Conservation (phyloP, 2,888 invertebrate genomes). For the Liposcelis brunnea region DNA sequence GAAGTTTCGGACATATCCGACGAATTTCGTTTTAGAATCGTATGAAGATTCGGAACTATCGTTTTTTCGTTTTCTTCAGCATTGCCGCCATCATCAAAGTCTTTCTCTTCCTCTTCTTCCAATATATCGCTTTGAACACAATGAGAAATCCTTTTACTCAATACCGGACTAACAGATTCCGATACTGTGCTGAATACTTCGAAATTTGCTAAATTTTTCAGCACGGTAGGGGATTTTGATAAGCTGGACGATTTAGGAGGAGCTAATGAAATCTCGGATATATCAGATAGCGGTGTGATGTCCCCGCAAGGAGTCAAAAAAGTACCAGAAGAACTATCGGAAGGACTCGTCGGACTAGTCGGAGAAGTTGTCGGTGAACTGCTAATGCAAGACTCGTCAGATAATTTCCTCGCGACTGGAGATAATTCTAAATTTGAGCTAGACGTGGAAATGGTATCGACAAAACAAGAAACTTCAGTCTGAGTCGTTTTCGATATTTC, state of each 20-base stretch:
- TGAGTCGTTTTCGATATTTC: slow-evolving; percentile 5
- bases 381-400: too few species aligned
- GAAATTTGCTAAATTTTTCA: slow-evolving; percentile 6
- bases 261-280: background rate
- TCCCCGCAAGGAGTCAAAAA: background rate
- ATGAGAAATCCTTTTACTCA: background rate
- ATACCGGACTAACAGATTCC: too few species aligned
- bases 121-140: background rate
- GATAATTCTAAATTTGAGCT: background rate
- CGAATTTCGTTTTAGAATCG: too few species aligned
- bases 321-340: slow-evolving; percentile 5
- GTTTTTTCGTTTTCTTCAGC: too few species aligned
- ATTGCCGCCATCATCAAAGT: too few species aligned
- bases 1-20: slow-evolving; percentile 2
- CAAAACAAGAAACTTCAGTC: slow-evolving; percentile 5
- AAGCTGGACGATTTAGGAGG: background rate
- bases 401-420: background rate
- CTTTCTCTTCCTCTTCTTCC: slow-evolving; percentile 1
- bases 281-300: background rate
- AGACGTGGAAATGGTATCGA: background rate
- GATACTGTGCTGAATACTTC: background rate
- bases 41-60: too few species aligned
- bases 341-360: background rate
- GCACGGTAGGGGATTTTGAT: slow-evolving; percentile 6
- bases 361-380: background rate